Evolutionary conservation across 2,113 vertebrate genomes (phyloP).

Genomic region (Danionella cerebrum): DNA sequence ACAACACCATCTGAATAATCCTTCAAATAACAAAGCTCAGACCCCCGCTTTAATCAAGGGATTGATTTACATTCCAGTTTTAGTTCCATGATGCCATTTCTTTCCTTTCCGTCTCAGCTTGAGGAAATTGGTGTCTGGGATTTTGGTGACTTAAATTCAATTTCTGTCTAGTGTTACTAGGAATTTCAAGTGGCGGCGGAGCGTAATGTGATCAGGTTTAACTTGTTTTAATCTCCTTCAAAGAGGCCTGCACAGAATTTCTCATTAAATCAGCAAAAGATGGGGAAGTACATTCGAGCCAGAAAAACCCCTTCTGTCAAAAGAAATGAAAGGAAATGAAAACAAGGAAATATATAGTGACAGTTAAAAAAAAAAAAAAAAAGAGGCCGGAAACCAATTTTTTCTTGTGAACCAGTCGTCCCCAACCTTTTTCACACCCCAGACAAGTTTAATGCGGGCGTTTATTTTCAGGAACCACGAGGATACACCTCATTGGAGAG

Average conservation of each 20-base stretch:
- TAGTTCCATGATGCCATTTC: conserved; percentile 1
- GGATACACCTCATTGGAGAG: too few species aligned
- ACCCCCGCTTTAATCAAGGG: conserved; percentile 11
- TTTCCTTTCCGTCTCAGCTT: background rate
- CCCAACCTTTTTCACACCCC: too few species aligned
- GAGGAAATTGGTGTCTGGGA: conserved; percentile 7
- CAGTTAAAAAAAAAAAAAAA: too few species aligned
- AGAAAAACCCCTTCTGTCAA: too few species aligned
- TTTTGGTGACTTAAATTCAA: background rate
- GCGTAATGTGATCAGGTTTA: background rate
- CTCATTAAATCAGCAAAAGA: background rate
- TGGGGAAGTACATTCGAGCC: too few species aligned
- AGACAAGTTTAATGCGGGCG: too few species aligned
- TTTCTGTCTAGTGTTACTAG: background rate
- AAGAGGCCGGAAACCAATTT: too few species aligned
- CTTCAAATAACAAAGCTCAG: conserved; percentile 2
- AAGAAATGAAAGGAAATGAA: too few species aligned
- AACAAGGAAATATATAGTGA: too few species aligned
- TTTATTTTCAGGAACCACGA: too few species aligned
- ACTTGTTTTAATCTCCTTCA: background rate
- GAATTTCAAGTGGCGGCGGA: background rate
- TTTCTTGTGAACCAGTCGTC: too few species aligned
- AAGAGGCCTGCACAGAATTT: background rate
- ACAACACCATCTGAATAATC: conserved; percentile 5
- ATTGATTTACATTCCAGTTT: conserved; percentile 18